Conservation (phyloP, 2,888 invertebrate species). For the Hartigia nigra region DNA sequence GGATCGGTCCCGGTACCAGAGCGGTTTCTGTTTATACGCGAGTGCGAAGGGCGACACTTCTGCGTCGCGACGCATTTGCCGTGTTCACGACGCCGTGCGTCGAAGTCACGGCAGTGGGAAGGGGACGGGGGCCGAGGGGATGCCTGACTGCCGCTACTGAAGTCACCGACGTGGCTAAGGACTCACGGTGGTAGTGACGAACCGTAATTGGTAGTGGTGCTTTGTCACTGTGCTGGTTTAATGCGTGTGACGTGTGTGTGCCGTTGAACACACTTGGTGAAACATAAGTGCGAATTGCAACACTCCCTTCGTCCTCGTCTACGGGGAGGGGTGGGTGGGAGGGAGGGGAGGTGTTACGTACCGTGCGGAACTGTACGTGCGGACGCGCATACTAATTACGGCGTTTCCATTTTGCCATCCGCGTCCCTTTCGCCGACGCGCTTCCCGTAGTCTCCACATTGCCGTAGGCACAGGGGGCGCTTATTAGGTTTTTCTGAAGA, state of each 20-base stretch:
- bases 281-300: conserved; percentile 77
- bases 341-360: conserved; percentile 49
- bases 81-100: conserved; percentile 40
- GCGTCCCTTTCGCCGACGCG: neutral
- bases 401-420: conserved; percentile 52
- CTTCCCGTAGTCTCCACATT: neutral
- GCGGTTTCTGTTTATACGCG: conserved; percentile 23
- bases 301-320: conserved; percentile 70
- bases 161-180: neutral
- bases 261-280: conserved; percentile 68
- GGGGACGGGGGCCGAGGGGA: neutral
- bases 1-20: neutral
- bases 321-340: conserved; percentile 30
- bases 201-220: neutral
- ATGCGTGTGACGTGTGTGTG: neutral
- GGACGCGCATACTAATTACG: conserved; percentile 65
- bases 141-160: neutral
- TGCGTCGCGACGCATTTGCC: conserved; percentile 48
- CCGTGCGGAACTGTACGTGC: conserved; percentile 52
- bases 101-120: conserved; percentile 7
- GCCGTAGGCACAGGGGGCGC: neutral
- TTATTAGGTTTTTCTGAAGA: neutral
- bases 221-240: neutral
- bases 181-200: neutral
- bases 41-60: conserved; percentile 60